Evolutionary conservation across 2,797 vertebrate genomes (phyloP).

Genomic region (Ceryle rudis): DNA sequence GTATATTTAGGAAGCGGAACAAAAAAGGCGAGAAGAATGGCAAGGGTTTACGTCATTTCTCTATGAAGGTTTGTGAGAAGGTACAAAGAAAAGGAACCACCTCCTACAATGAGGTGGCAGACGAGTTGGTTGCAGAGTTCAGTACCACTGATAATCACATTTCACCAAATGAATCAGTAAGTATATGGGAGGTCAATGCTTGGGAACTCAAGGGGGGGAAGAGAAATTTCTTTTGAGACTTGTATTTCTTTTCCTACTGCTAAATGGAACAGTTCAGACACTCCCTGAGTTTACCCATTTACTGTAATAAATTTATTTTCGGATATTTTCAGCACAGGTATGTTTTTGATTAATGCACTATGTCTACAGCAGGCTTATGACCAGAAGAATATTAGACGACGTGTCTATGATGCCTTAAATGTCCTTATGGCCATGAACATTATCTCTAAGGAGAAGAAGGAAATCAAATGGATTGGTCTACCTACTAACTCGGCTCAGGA

Average conservation of each 20-base stretch:
- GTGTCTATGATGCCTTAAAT: conserved; percentile 98
- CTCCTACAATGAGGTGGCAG: conserved; percentile 98
- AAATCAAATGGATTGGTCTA: conserved; percentile 98
- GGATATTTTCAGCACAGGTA: not conserved
- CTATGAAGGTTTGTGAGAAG: conserved; percentile 99
- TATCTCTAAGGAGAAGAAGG: conserved; percentile 99
- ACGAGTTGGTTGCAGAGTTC: conserved; percentile 98
- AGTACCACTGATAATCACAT: conserved; percentile 96
- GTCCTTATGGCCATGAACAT: conserved; percentile 99
- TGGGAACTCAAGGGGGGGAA: conserved; percentile 29
- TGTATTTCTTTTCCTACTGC: not conserved
- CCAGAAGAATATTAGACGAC: conserved; percentile 98
- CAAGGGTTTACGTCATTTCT: conserved; percentile 97
- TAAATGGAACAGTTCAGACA: conserved; percentile 3
- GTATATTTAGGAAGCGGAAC: conserved; percentile 73
- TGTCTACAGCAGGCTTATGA: conserved; percentile 91
- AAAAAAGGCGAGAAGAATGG: conserved; percentile 99
- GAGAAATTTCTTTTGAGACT: conserved; percentile 4
- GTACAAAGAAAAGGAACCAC: conserved; percentile 98
- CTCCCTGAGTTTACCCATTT: not conserved
- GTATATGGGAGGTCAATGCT: conserved; percentile 46
- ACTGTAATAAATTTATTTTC: not conserved
- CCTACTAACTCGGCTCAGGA: conserved; percentile 99
- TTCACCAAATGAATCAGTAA: conserved; percentile 95
- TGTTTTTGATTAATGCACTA: conserved; percentile 17